phyloP scores from a whole-genome alignment of 2,113 vertebrate genomes.

The Phodopus roborovskii region DNA sequence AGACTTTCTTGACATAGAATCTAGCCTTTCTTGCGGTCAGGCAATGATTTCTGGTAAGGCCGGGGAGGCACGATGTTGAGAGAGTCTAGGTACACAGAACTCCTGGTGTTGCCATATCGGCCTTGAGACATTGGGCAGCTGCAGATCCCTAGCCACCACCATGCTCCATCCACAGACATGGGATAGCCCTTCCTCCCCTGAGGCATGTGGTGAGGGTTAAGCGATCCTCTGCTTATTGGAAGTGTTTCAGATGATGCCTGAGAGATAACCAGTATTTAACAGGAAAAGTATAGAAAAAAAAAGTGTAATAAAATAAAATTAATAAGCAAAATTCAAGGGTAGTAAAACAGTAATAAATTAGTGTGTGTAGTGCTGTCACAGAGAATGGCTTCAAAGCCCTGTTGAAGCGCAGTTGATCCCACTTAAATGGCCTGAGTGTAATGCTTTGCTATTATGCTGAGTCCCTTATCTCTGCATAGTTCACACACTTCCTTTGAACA shows the following conservation, averaged over 20 bases:
- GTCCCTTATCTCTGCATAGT: background rate
- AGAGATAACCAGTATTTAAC: background rate
- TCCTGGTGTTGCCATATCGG: accelerated
- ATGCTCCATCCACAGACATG: accelerated
- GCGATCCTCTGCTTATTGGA: background rate
- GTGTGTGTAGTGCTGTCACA: background rate
- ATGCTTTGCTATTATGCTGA: background rate
- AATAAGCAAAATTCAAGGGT: background rate
- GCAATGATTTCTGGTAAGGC: background rate
- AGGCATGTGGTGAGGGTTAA: background rate
- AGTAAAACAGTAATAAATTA: background rate
- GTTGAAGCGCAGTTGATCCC: background rate
- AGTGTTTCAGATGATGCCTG: background rate
- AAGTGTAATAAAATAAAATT: background rate
- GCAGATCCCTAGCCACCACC: background rate
- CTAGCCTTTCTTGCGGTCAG: background rate
- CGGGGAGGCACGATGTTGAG: accelerated
- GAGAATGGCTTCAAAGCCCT: background rate
- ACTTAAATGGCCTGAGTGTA: background rate
- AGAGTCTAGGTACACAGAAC: background rate
- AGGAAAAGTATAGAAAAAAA: background rate
- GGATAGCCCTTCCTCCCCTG: background rate
- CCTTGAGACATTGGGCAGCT: background rate
- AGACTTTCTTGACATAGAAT: constrained; percentile 17
- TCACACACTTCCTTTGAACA: background rate